Evolutionary conservation across 2,888 invertebrate genomes (phyloP).

Genomic region (Hyppa rectilinea): DNA sequence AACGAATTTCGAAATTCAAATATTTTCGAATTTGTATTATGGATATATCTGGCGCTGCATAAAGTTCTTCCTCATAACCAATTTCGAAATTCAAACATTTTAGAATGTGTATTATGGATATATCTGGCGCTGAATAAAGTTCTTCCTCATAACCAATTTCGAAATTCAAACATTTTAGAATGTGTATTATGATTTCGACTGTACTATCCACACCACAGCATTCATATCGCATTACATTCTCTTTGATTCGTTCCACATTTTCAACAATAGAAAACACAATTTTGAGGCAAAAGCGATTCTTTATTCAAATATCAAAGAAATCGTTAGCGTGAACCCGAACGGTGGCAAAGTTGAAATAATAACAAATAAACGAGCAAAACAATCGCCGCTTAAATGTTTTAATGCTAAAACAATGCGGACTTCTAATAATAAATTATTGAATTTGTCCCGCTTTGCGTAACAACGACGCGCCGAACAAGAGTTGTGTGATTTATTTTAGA

Average conservation of each 20-base stretch:
- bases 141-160: not conserved
- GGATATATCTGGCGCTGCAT: too few relatives aligned
- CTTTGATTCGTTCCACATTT: constrained; percentile 53
- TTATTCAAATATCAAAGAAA: constrained; percentile 77
- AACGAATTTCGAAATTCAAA: too few relatives aligned
- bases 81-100: too few relatives aligned
- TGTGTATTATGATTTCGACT: not conserved
- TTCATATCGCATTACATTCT: constrained; percentile 63
- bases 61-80: too few relatives aligned
- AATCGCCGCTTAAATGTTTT: constrained; percentile 65
- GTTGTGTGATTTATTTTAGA: constrained; percentile 47
- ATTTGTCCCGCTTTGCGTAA: constrained; percentile 52
- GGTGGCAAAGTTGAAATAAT: constrained; percentile 67
- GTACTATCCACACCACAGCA: constrained; percentile 35
- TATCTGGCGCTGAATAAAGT: not conserved
- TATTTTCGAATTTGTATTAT: too few relatives aligned
- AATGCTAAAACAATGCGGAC: constrained; percentile 68
- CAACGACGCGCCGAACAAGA: constrained; percentile 15
- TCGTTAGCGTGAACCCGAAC: constrained; percentile 69
- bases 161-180: not conserved
- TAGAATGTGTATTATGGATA: too few relatives aligned
- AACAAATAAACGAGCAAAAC: constrained; percentile 68
- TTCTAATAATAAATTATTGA: constrained; percentile 63
- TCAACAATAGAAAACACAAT: constrained; percentile 60
- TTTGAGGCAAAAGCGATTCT: constrained; percentile 60